A percentile compares a stretch with the other conserved stretches of the same genome.
Evolutionary conservation across 2,797 vertebrate species (phyloP).

Genomic region (Myioborus miniatus): DNA sequence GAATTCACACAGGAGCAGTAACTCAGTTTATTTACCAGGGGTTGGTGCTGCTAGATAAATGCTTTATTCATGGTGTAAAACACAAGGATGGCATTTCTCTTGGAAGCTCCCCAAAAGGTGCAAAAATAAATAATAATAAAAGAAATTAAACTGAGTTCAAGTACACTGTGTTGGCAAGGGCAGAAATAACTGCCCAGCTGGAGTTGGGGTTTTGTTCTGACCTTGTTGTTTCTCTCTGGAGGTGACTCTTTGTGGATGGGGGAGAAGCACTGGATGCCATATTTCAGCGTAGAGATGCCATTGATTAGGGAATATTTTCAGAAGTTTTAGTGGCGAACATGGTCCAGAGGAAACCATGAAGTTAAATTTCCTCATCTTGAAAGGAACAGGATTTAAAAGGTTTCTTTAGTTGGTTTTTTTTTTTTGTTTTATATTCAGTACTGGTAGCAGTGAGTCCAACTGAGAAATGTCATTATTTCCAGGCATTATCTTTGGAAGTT

Average conservation of each 20-base stretch:
- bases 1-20: background rate
- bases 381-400: background rate
- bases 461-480: background rate
- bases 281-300: background rate
- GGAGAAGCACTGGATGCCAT: background rate
- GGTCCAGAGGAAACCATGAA: background rate
- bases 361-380: background rate
- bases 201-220: background rate
- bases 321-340: background rate
- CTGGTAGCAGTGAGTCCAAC: background rate
- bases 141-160: background rate
- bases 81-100: background rate
- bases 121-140: background rate
- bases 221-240: fast-evolving
- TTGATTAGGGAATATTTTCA: background rate
- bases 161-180: background rate
- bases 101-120: background rate
- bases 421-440: background rate
- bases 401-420: background rate
- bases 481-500: background rate
- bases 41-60: background rate
- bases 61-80: background rate
- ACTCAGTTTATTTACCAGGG: background rate
- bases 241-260: background rate
- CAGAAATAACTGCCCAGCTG: background rate